Evolutionary conservation across 2,797 vertebrate species (phyloP), one percentile per base, ranked within the genome.

Genomic region (Cirrhinus molitorella): DNA sequence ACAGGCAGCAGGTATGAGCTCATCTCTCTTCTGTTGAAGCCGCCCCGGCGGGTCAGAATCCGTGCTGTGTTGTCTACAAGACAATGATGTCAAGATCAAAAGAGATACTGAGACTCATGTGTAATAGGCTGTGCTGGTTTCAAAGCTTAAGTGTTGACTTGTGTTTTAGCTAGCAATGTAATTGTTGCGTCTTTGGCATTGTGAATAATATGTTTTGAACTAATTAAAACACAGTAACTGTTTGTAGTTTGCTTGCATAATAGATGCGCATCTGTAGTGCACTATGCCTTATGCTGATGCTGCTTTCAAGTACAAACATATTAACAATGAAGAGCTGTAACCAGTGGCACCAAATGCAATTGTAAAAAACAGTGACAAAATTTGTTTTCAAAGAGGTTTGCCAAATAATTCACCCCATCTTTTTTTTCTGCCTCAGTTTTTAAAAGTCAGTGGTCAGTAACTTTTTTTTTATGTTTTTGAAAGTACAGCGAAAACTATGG

Each of bases 11-110:
- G 94, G 86, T 99, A 99, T 75, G 95, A 93, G 85, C 94, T 98
- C 92, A 96, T 96, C 94, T 99, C 97, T 1, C 96, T 96, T 6
- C 98, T 94, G 53, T 95, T 97, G 91, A 98, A 99, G 5, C 97
- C 96, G 21, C 96, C 97, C 77, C 97, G 94, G 80, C 96, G 95
- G 0, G 97, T 99, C 94, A 98, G 88, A 92, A 99, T 99, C 83
- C 97, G 95, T 88, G 98, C 98, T 19, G 98, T 99, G 91, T 99
- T 99, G 94, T 99, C 98, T 99, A 83, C 34, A 84, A 77, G 74
- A 77, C 57, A 84, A 51, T 34, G 28, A 85, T 83, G 13, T 37
- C 19, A 67, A 23, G 73, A 59, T 75, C 14, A 57, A 75, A n/a
- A 59, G 28, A 37, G 45, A 28, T 66, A 47, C 8, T 21, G 57